Evolutionary conservation across 2,888 invertebrate genomes (phyloP), one percentile per base, ranked within the genome.

Genomic region (Drosophila emarginata): DNA sequence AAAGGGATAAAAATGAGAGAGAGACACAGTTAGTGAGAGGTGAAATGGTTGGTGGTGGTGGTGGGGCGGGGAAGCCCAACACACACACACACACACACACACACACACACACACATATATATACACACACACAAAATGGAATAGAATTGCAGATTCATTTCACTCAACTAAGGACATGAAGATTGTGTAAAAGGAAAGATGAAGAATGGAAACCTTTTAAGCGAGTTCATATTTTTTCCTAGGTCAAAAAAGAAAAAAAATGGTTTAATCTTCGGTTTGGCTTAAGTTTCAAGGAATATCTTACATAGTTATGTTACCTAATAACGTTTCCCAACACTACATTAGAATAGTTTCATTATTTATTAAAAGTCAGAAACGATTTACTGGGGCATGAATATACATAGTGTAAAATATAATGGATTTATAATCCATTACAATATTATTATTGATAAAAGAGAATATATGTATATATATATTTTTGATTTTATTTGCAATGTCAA

Each of bases 91-190:
- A 59, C 64, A 60, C 59, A 63, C 74, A 70, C 64, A 59, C 59
- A 1, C 6, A 6, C 6, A 28, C 28, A 28, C 28, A 28, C 28
- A 59, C 64, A 59, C 59, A 63, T 72, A 6, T 5, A 28, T 5
- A 9, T 9, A 32, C 32, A 32, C 11, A 59, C 64, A 60, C 59
- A 63, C 74, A 70, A 76, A 85, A 79, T 77, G 87, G 77, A 85
- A 82, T 84, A 80, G 80, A 88, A 87, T 81, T 84, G 86, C 86
- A 86, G 87, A 87, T 88, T 88, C 87, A 83, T 88, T 88, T 86
- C 86, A 87, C 87, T 81, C 82, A 82, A 66, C 72, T 54, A 58
- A 36, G 66, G 21, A 68, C 51, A 63, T 52, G 52, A 61, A 45
- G 45, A 61, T 37, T 53, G 52, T 21, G 40, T 21, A 26, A 14